phyloP scores from a whole-genome alignment of 2,113 vertebrate species.

The Mustela nigripes region DNA sequence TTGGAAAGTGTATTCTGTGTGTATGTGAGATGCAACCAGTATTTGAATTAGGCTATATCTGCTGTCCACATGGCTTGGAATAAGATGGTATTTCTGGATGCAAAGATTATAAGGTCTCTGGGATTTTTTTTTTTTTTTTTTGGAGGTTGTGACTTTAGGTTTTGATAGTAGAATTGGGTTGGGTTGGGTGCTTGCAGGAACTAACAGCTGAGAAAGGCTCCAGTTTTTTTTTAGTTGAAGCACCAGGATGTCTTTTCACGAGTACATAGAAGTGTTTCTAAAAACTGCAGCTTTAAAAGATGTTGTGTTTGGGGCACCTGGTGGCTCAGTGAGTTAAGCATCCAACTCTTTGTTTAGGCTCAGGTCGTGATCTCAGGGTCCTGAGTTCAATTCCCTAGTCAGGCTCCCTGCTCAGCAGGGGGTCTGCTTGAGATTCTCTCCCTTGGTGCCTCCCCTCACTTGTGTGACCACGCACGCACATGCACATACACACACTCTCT shows the following conservation, averaged over 20 bases:
- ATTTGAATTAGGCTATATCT: not conserved
- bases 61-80: not conserved
- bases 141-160: not conserved
- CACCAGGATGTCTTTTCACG: not conserved
- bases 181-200: not conserved
- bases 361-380: not conserved
- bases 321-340: not conserved
- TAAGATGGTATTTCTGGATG: not conserved
- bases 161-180: not conserved
- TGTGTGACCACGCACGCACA: not conserved
- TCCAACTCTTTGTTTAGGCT: not conserved
- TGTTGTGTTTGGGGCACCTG: not conserved
- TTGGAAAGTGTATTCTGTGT: not conserved
- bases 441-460: not conserved
- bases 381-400: not conserved
- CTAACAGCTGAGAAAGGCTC: not conserved
- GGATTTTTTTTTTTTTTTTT: not conserved
- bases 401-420: not conserved
- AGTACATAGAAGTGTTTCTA: not conserved
- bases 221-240: not conserved
- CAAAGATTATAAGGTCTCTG: not conserved
- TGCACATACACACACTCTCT: not conserved
- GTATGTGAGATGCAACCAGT: accelerated
- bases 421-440: not conserved
- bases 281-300: not conserved